phyloP scores from a whole-genome alignment of 2,888 invertebrate species.

The Andricus quercusramuli region DNA sequence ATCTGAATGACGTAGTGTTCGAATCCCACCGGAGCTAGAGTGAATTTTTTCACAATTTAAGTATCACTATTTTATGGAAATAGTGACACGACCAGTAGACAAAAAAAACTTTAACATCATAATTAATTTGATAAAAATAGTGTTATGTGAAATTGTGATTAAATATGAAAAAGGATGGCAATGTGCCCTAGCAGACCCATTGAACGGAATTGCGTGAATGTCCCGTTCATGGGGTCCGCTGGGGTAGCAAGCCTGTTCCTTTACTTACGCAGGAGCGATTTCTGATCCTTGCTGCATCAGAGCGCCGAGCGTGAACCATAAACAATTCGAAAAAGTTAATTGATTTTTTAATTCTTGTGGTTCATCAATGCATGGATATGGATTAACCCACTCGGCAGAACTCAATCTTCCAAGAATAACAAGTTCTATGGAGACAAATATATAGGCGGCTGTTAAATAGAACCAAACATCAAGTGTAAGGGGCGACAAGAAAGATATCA shows the following conservation, averaged over 20 bases:
- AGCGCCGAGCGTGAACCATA: slow-evolving; percentile 94
- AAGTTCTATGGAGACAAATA: slow-evolving; percentile 89
- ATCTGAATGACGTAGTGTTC: too few relatives aligned
- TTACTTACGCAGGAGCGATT: slow-evolving; percentile 88
- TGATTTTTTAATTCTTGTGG: slow-evolving; percentile 92
- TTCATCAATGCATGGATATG: slow-evolving; percentile 92
- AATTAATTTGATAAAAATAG: too few relatives aligned
- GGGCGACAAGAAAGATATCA: slow-evolving; percentile 95
- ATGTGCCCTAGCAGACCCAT: too few relatives aligned
- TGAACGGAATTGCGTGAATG: too few relatives aligned
- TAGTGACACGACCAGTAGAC: too few relatives aligned
- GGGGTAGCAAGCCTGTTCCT: neutral
- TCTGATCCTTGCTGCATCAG: slow-evolving; percentile 93
- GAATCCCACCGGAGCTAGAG: too few relatives aligned
- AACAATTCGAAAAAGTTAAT: slow-evolving; percentile 89
- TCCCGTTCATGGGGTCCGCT: too few relatives aligned
- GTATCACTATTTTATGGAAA: too few relatives aligned
- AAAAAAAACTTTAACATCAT: too few relatives aligned
- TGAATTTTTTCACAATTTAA: too few relatives aligned
- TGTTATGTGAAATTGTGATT: too few relatives aligned
- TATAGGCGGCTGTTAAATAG: slow-evolving; percentile 89
- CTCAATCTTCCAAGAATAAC: slow-evolving; percentile 90
- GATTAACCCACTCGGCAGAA: slow-evolving; percentile 95
- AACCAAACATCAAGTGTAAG: slow-evolving; percentile 93
- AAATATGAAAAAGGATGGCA: too few relatives aligned